Evolutionary conservation across 64 coral and sea anemone species (phyloP), one percentile per base, ranked within the genome.

Genomic region (Anthopleura sola): DNA sequence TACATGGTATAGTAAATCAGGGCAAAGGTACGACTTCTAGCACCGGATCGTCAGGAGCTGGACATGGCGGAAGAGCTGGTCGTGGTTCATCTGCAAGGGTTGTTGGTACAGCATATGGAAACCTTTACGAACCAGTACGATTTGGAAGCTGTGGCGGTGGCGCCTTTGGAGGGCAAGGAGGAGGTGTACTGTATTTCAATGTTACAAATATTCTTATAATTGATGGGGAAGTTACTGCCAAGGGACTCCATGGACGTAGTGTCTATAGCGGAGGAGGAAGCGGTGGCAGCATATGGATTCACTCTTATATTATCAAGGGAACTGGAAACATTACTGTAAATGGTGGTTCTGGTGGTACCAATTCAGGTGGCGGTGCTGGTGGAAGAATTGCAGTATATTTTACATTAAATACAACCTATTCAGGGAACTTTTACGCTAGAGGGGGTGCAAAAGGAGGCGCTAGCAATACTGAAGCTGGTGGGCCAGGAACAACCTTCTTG

Each of bases 91-190:
- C 83, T 18, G 44, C 54, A 53, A 16, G 37, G 33, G 40, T 86
- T 37, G 87, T 91, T 17, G 95, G 95, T 51, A 55, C 49, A 37
- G 86, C 95, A 14, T 98, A 98, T 80, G 95, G 89, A 21, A 89
- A 98, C 75, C 39, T 98, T 32, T 98, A 98, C 75, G 92, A 98
- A 44, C 92, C 95, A 18, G 47, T 89, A 18, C 64, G 84, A 47
- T 98, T 98, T 36, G 95, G 95, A 78, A 98, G 95, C 69, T 78
- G 89, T 24, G 95, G 95, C 49, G 95, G 95, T 18, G 95, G 95
- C 47, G 55, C 48, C 10, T 87, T 84, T 17, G 84, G 82, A 74
- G 95, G 95, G 20, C 87, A 68, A 68, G 95, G 95, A 18, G 95
- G 95, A 14, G 95, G 95, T n/a, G 75, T 91, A 14, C 94, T 94